phyloP scores from a whole-genome alignment of 2,797 vertebrate species.

The Onychomys leucogaster region DNA sequence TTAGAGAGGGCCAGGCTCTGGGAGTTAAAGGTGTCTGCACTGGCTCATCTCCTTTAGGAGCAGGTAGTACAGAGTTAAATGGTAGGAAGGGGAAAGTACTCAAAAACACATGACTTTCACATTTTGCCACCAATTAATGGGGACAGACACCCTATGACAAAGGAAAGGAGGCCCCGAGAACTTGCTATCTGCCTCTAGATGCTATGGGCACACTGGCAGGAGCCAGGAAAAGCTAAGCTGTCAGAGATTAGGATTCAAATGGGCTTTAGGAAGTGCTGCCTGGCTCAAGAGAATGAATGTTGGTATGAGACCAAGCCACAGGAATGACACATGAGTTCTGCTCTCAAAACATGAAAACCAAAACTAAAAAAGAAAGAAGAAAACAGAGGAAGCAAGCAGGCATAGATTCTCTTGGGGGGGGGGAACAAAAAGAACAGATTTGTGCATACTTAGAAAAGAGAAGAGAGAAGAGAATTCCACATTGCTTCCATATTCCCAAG shows the following conservation, averaged over 20 bases:
- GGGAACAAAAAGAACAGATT: constrained; percentile 30
- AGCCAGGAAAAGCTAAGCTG: not conserved
- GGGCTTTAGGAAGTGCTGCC: constrained; percentile 62
- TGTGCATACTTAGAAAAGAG: constrained; percentile 20
- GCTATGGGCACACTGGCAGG: not conserved
- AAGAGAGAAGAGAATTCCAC: not conserved
- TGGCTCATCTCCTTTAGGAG: not conserved
- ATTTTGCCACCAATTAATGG: constrained; percentile 26
- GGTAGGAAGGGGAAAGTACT: not conserved
- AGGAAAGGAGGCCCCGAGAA: constrained; percentile 19
- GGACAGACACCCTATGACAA: constrained; percentile 15
- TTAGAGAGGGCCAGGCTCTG: not conserved
- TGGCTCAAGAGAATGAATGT: constrained; percentile 63
- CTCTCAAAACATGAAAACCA: constrained; percentile 51
- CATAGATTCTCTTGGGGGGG: not conserved
- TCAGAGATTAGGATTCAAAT: constrained; percentile 42
- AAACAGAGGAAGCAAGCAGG: not conserved
- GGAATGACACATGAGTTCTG: constrained; percentile 52
- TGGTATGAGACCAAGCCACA: constrained; percentile 65
- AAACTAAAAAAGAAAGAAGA: constrained; percentile 26
- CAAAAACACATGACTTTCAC: constrained; percentile 5
- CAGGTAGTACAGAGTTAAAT: not conserved
- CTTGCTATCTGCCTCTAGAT: constrained; percentile 45
- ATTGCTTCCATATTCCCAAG: constrained; percentile 24
- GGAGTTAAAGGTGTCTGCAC: too few species aligned